These are phyloP conservation scores for Anarsia innoxiella DNA, from an alignment of 2,888 invertebrate species.

Conservation along the genomic window DNA sequence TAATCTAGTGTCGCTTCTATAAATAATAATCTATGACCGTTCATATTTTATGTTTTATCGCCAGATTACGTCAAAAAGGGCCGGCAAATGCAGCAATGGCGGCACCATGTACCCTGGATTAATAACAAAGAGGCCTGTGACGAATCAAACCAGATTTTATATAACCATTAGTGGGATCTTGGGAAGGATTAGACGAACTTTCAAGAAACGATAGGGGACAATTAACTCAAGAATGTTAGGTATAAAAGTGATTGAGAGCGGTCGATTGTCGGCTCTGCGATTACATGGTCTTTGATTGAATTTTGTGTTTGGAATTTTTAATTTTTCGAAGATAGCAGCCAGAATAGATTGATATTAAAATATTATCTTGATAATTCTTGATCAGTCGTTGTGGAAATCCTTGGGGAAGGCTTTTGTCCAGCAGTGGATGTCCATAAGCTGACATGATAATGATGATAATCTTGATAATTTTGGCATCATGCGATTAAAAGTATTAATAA, in stretches of 20 bases:
- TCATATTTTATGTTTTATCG: slow-evolving; percentile 30
- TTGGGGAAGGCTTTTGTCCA: no score
- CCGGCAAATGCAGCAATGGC: no score
- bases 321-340: no score
- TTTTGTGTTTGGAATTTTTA: slow-evolving; percentile 19
- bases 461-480: no score
- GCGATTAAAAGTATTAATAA: no score
- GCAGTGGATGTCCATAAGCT: no score
- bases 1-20: neutral
- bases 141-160: slow-evolving; percentile 38
- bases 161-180: slow-evolving; percentile 29
- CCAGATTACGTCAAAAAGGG: slow-evolving; percentile 34
- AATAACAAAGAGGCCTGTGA: slow-evolving; percentile 36
- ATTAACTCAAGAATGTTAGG: slow-evolving; percentile 33
- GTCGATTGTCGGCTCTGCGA: slow-evolving; percentile 27
- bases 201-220: slow-evolving; percentile 23
- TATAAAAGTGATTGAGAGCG: slow-evolving; percentile 31
- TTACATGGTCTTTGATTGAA: slow-evolving; percentile 37
- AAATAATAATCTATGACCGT: slow-evolving; percentile 18
- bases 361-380: no score
- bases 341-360: no score
- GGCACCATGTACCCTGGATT: slow-evolving; percentile 17
- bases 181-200: slow-evolving; percentile 19
- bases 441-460: no score
- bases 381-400: no score